Evolutionary conservation across 2,113 vertebrate genomes (phyloP).

Genomic region (Fulmarus glacialis): DNA sequence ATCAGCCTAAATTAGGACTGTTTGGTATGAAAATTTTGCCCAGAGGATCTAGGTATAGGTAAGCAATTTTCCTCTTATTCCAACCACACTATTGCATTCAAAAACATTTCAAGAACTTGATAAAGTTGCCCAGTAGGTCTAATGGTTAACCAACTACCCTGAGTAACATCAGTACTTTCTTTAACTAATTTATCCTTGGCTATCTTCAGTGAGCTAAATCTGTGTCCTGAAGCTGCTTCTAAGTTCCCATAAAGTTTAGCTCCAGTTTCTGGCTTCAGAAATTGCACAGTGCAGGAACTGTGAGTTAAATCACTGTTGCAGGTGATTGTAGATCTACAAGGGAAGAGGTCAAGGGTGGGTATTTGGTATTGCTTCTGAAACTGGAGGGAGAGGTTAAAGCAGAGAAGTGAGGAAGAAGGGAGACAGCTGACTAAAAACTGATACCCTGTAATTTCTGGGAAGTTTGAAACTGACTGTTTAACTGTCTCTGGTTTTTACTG

Average conservation of each 20-base stretch:
- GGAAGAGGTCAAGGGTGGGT: background rate
- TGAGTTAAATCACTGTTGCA: conserved; percentile 22
- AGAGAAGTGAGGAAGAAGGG: background rate
- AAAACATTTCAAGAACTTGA: background rate
- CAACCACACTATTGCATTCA: background rate
- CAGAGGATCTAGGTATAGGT: background rate
- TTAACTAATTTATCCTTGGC: background rate
- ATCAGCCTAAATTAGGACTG: conserved; percentile 4
- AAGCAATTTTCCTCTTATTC: conserved; percentile 4
- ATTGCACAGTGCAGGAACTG: background rate
- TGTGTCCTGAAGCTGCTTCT: background rate
- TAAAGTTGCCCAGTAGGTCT: background rate
- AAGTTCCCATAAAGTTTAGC: conserved; percentile 36
- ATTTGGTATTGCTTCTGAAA: background rate
- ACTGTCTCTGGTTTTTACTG: background rate
- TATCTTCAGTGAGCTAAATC: background rate
- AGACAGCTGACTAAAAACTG: background rate
- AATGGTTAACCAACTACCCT: background rate
- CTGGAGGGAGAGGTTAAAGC: background rate
- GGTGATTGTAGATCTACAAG: background rate
- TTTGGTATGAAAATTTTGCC: conserved; percentile 1
- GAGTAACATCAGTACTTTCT: background rate
- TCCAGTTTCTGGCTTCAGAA: conserved; percentile 4
- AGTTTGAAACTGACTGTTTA: background rate
- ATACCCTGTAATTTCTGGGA: background rate